Evolutionary conservation across 2,113 vertebrate genomes (phyloP), one percentile per base, ranked within the genome.

Genomic region (Chinchilla lanigera): DNA sequence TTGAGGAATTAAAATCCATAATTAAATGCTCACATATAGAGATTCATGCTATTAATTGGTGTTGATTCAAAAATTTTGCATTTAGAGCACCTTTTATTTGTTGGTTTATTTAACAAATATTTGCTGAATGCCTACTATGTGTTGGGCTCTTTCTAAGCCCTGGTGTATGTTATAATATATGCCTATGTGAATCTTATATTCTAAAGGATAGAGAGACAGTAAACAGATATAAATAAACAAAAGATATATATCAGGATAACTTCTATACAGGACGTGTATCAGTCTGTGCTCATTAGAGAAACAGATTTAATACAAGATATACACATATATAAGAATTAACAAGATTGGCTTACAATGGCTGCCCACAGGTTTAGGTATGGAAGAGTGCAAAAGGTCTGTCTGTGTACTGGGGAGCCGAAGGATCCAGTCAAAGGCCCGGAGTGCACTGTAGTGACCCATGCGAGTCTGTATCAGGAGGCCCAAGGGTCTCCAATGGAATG

Each of bases 1-100:
- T 92, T 63, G 47, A 90, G 47, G 50, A 92, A 82, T 90, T 94
- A 81, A 96, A 91, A 94, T 65, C 17, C 60, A 50, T 26, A 93
- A 54, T 75, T 86, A 97, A 82, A 89, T 81, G 7, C 3, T 86
- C 50, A 91, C 22, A 73, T 94, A 63, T n/a, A 75, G 88, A 97
- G 67, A 83, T 24, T 44, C 7, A 47, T 38, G 60, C 47, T 90
- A 14, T 75, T 95, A 75, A 71, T 26, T 47, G 58, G 8, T 86
- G 60, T 63, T 54, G 54, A 92, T 9, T 85, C 35, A 54, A 44
- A 92, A 90, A 85, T 52, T 60, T 11, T 33, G 16, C 41, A 47
- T 86, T 84, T 88, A 56, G 30, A 85, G 20, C 16, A 96, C 0
- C 13, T 86, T 93, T 71, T 61, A 63, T 65, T 30, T 24, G 90